A percentile compares a stretch with the other conserved stretches of the same genome.
phyloP scores from a whole-genome alignment of 2,888 invertebrate species.

The Melolontha melolontha region DNA sequence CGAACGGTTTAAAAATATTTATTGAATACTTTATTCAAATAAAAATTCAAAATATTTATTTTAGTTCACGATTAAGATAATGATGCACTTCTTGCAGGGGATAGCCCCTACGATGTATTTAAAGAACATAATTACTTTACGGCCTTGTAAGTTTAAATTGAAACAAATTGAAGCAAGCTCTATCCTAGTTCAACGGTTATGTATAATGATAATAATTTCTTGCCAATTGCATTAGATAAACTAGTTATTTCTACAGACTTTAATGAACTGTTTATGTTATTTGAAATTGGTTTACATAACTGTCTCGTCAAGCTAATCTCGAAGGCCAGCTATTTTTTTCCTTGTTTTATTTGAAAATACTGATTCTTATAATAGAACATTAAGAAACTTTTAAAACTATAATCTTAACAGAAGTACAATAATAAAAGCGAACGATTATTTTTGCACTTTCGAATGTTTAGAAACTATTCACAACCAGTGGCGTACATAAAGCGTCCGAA shows the following conservation, averaged over 20 bases:
- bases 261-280: constrained; percentile 35
- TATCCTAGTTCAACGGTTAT: constrained; percentile 8
- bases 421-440: too few species aligned
- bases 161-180: constrained; percentile 19
- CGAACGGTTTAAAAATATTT: too few species aligned
- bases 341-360: not conserved
- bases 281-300: constrained; percentile 32
- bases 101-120: not conserved
- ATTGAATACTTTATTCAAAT: too few species aligned
- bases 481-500: too few species aligned
- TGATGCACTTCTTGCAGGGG: not conserved
- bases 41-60: not conserved
- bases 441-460: too few species aligned
- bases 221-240: constrained; percentile 3
- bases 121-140: not conserved
- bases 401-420: too few species aligned
- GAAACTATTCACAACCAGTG: too few species aligned
- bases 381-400: too few species aligned
- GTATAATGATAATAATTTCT: constrained; percentile 25
- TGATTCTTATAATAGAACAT: too few species aligned
- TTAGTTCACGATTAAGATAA: not conserved
- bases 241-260: constrained; percentile 3
- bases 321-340: constrained; percentile 14
- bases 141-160: constrained; percentile 32
- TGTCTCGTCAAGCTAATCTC: constrained; percentile 13